Evolutionary conservation across 2,888 invertebrate species (phyloP).

Genomic region (Oxyscelio sp.): DNA sequence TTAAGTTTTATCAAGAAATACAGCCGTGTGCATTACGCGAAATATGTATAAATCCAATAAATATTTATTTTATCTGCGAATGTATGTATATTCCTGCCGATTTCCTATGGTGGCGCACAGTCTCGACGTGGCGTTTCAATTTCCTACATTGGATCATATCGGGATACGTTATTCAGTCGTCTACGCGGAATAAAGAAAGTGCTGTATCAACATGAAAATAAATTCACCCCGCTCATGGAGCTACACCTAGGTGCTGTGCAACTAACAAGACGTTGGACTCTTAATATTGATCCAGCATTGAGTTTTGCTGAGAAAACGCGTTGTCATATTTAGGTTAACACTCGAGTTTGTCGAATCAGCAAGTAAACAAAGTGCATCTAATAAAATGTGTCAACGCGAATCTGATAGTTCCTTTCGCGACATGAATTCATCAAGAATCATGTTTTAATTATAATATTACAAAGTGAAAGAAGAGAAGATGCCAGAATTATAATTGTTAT

Average conservation of each 20-base stretch:
- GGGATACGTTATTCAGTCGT: constrained; percentile 68
- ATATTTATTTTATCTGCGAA: constrained; percentile 65
- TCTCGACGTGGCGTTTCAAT: constrained; percentile 57
- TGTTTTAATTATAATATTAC: too few species aligned
- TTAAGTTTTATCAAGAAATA: constrained; percentile 52
- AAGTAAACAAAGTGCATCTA: constrained; percentile 34
- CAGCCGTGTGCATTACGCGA: constrained; percentile 41
- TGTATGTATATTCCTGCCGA: constrained; percentile 64
- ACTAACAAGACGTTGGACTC: constrained; percentile 46
- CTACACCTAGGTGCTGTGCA: constrained; percentile 51
- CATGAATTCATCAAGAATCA: too few species aligned
- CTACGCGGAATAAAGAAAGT: constrained; percentile 65
- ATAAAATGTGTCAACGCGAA: constrained; percentile 56
- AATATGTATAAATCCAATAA: constrained; percentile 62
- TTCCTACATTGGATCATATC: constrained; percentile 70
- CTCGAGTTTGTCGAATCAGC: constrained; percentile 44
- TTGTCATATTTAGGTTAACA: constrained; percentile 63
- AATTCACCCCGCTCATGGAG: constrained; percentile 36
- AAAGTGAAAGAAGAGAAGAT: too few species aligned
- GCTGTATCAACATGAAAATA: constrained; percentile 64
- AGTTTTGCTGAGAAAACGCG: constrained; percentile 41
- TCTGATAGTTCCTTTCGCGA: constrained; percentile 20
- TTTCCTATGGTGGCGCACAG: constrained; percentile 54
- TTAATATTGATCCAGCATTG: constrained; percentile 61
- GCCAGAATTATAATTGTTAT: too few species aligned